Evolutionary conservation across 2,888 invertebrate genomes (phyloP), one percentile per base, ranked within the genome.

Genomic region (Xiphydria camelus): DNA sequence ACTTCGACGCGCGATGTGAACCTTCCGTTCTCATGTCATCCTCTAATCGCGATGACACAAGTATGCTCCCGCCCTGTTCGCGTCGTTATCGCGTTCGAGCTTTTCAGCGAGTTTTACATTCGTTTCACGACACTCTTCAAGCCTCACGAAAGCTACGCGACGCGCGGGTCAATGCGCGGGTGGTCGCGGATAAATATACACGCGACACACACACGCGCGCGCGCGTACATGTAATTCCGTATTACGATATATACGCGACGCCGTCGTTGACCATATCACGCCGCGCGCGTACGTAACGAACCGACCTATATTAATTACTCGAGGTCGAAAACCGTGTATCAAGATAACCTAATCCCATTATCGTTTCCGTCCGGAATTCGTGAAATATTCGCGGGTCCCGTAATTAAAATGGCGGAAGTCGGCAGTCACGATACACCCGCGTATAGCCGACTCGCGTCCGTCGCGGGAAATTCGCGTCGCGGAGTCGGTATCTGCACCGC

Each of bases 81-180:
- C 57, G 51, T 40, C 53, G 57, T 60, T 68, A 70, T 67, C 66
- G 64, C 60, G 59, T 62, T 61, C 65, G 53, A 65, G 61, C 67
- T 70, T 68, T 68, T 69, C 68, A 64, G 51, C 64, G 59, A 61
- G 63, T 61, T 67, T 65, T 57, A 64, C 66, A 64, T 66, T 61
- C 61, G 58, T 63, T 64, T 59, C 64, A 63, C 60, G 66, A 67
- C 65, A 64, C 64, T 65, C 59, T 64, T 62, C 63, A 59, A 63
- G 57, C 48, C 55, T 65, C 64, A 60, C 62, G 63, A 64, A 60
- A 61, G 41, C 31, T 38, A 45, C 41, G 22, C 10, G 7, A 15
- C 10, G n/a, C n/a, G n/a, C n/a, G n/a, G n/a, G n/a, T n/a, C n/a
- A n/a, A n/a, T n/a, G n/a, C n/a, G n/a, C n/a, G n/a, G n/a, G n/a